phyloP scores from a whole-genome alignment of 2,797 vertebrate species.

The Hipposideros larvatus region DNA sequence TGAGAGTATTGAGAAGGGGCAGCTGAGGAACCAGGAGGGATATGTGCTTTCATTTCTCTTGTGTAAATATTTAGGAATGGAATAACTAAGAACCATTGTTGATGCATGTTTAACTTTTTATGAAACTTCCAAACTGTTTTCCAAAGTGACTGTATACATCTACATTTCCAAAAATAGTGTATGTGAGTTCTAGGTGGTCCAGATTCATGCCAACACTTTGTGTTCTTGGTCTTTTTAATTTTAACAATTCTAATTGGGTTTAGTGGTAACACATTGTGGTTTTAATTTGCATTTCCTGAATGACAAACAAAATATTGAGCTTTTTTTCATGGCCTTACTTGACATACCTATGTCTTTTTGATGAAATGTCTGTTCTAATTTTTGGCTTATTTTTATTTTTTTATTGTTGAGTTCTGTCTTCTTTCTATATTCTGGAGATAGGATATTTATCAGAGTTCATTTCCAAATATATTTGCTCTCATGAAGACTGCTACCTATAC shows the following conservation, averaged over 20 bases:
- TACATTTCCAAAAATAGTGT: background rate
- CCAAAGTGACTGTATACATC: background rate
- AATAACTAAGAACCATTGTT: background rate
- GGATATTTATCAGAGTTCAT: background rate
- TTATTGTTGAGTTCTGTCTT: background rate
- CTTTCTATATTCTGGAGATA: background rate
- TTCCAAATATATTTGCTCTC: background rate
- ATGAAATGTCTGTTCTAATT: background rate
- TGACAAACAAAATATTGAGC: background rate
- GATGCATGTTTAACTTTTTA: background rate
- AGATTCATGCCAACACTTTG: background rate
- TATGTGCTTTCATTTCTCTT: background rate
- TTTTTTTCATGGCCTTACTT: background rate
- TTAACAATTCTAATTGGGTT: background rate
- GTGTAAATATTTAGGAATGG: background rate
- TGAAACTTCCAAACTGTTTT: background rate
- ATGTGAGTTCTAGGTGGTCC: background rate
- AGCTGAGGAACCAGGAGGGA: background rate
- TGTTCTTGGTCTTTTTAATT: background rate
- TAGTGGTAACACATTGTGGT: background rate
- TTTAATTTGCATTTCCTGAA: background rate
- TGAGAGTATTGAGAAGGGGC: background rate
- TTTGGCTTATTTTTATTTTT: background rate
- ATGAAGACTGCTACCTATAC: background rate
- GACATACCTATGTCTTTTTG: background rate